Conservation (phyloP, 2,888 invertebrate genomes). For the Xiphydria camelus region DNA sequence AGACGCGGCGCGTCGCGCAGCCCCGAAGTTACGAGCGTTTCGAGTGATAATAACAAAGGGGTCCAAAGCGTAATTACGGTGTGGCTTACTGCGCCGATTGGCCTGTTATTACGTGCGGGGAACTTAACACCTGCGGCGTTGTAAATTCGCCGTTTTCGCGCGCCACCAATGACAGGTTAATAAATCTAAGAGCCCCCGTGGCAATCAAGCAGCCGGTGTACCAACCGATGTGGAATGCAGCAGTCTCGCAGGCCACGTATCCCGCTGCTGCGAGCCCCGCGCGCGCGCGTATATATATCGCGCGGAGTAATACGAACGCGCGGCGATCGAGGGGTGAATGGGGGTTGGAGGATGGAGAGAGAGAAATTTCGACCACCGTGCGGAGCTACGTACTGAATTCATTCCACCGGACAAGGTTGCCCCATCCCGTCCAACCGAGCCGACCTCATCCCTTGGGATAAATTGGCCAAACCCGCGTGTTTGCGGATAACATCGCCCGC, state of each 20-base stretch:
- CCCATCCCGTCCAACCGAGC: slow-evolving; percentile 21
- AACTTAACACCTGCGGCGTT: slow-evolving; percentile 52
- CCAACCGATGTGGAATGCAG: neutral
- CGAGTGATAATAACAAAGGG: slow-evolving; percentile 37
- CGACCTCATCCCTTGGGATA: slow-evolving; percentile 53
- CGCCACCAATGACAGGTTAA: slow-evolving; percentile 49
- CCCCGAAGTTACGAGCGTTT: slow-evolving; percentile 16
- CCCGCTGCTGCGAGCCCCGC: neutral
- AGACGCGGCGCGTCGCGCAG: too few species aligned
- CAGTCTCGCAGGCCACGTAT: neutral
- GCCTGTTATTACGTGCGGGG: slow-evolving; percentile 20
- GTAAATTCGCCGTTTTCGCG: slow-evolving; percentile 48
- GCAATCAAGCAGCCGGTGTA: slow-evolving; percentile 37
- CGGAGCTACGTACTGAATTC: slow-evolving; percentile 48
- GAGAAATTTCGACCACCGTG: slow-evolving; percentile 33
- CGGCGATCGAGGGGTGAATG: slow-evolving; percentile 3
- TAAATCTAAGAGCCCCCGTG: slow-evolving; percentile 45
- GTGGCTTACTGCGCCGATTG: slow-evolving; percentile 35
- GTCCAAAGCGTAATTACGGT: slow-evolving; percentile 43
- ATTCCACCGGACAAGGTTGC: slow-evolving; percentile 51
- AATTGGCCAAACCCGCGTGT: slow-evolving; percentile 55
- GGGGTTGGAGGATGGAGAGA: slow-evolving; percentile 23
- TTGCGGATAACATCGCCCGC: slow-evolving; percentile 54
- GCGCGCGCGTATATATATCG: neutral
- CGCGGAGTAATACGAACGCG: neutral